Evolutionary conservation across 2,797 vertebrate species (phyloP), one percentile per base, ranked within the genome.

Genomic region (Sebastes flavidus): DNA sequence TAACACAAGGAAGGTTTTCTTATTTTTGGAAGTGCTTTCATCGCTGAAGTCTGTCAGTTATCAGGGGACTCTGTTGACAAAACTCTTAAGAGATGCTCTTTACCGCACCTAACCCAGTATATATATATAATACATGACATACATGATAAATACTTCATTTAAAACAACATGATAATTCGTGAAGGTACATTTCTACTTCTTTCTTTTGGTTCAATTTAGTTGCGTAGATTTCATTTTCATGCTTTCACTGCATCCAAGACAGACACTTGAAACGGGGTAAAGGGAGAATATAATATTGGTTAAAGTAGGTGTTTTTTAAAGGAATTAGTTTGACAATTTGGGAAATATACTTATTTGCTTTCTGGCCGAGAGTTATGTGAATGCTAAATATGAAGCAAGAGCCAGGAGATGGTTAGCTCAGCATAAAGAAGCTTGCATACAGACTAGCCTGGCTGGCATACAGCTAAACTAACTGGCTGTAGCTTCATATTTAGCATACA

Each of bases 171-270:
- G 74, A 83, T 76, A 20, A 83, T 75, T 65, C 2, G 59, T 89
- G 80, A 90, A 80, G 74, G 82, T 90, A 79, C 87, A 90, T 80
- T 88, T 91, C 84, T 85, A 77, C 75, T 82, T 72, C 74, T 79
- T 75, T 87, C 72, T 88, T 93, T 93, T 92, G 93, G 91, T 93
- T 92, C 66, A 82, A 78, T 90, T 88, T 81, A 79, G 70, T 81
- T 86, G 78, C 65, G 54, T 91, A 81, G 84, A 78, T 25, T 83
- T 91, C 38, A 80, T 82, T 89, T 34, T 91, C 91, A 93, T 93
- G 91, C 90, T 92, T 90, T 84, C 70, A 70, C 77, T 88, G 73
- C 82, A 90, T 84, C 89, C 84, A 89, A 86, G 71, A 90, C 85
- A 83, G 76, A 88, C 69, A 85, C 56, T 88, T 83, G 62, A 84